A percentile compares a stretch with the other conserved stretches of the same genome.
These are phyloP conservation scores for Pseudococcus jackbeardsleyi DNA, from an alignment of 2,888 invertebrate genomes.

Conservation along the genomic window DNA sequence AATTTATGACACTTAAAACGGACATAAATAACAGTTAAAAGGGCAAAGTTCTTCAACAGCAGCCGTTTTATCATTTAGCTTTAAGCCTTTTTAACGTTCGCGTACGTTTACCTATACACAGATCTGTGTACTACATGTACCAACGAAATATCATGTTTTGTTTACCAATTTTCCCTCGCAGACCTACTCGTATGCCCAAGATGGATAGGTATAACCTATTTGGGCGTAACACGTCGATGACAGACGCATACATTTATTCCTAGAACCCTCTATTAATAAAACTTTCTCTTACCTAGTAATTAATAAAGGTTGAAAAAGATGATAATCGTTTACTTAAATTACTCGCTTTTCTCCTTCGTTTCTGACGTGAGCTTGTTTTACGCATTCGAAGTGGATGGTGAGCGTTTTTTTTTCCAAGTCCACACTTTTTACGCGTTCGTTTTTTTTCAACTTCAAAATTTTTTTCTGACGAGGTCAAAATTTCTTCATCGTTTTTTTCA, in stretches of 20 bases:
- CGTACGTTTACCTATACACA: neutral
- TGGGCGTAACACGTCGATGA: neutral
- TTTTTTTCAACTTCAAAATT: too few species aligned
- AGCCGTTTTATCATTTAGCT: constrained; percentile 58
- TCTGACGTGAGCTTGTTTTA: too few species aligned
- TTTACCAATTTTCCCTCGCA: constrained; percentile 32
- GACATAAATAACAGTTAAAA: constrained; percentile 59
- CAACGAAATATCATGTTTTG: constrained; percentile 34
- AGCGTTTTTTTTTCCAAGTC: too few species aligned
- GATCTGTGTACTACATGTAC: too few species aligned
- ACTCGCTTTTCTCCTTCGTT: neutral
- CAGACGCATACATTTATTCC: constrained; percentile 25
- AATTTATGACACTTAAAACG: constrained; percentile 58
- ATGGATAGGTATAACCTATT: neutral
- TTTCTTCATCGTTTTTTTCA: too few species aligned
- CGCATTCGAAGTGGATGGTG: too few species aligned
- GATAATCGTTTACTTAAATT: constrained; percentile 9
- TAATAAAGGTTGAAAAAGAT: constrained; percentile 32
- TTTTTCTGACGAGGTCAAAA: too few species aligned
- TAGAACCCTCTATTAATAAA: constrained; percentile 30
- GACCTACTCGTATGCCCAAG: neutral
- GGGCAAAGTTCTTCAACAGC: constrained; percentile 58
- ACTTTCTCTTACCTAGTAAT: constrained; percentile 40
- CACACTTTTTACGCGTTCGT: too few species aligned
- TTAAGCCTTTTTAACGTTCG: constrained; percentile 57